Percentiles rank a stretch among this genome's conserved stretches.
phyloP scores from a whole-genome alignment of 2,888 invertebrate genomes.

The Leptura quadrifasciata region DNA sequence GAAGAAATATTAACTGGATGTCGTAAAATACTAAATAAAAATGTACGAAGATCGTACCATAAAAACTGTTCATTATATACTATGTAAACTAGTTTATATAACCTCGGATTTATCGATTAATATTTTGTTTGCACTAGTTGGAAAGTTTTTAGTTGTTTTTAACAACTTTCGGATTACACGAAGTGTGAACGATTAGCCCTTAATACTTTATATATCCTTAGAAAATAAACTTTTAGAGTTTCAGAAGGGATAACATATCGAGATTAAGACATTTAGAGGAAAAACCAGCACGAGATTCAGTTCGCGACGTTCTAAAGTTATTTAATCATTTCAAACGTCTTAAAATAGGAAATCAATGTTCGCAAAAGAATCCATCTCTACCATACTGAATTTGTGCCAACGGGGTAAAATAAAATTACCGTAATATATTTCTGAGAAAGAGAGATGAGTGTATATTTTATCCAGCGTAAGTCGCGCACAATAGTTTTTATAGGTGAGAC shows the following conservation, averaged over 20 bases:
- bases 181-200: conserved; percentile 33
- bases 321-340: not conserved
- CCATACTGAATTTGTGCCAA: too few species aligned
- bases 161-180: conserved; percentile 23
- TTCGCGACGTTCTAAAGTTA: not conserved
- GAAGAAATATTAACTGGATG: too few species aligned
- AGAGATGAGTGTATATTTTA: too few species aligned
- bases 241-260: conserved; percentile 33
- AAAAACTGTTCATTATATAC: not conserved
- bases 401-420: too few species aligned
- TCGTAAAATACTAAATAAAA: too few species aligned
- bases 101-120: not conserved
- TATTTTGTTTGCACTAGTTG: conserved; percentile 18
- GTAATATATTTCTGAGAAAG: too few species aligned
- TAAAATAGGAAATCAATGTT: not conserved
- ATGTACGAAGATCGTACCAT: not conserved
- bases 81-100: not conserved
- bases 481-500: too few species aligned
- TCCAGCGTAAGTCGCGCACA: too few species aligned
- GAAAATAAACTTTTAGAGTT: conserved; percentile 28
- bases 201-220: conserved; percentile 31
- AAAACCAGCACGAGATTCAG: not conserved
- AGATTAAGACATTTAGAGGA: conserved; percentile 21
- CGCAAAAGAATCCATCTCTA: not conserved
- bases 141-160: conserved; percentile 32